phyloP scores from a whole-genome alignment of 2,113 vertebrate species.

The Astur gentilis region DNA sequence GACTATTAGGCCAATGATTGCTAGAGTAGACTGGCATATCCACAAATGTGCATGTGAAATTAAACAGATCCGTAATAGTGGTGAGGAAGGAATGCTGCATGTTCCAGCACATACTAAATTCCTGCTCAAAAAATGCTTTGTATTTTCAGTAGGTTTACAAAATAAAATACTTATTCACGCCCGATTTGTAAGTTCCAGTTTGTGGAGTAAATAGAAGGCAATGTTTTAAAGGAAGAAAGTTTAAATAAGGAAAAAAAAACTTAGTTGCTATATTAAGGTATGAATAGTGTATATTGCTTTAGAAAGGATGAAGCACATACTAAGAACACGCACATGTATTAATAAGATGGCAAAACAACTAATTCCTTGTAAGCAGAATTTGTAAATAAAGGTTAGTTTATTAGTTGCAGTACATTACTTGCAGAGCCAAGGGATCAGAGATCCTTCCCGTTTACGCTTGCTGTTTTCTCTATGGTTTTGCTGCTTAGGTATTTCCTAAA shows the following conservation, averaged over 20 bases:
- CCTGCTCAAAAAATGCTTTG: neutral
- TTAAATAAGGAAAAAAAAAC: neutral
- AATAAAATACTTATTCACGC: neutral
- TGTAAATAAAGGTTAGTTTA: neutral
- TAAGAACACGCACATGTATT: neutral
- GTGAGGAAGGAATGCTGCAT: neutral
- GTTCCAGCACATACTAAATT: neutral
- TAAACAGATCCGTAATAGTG: neutral
- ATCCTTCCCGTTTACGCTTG: neutral
- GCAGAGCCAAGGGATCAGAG: neutral
- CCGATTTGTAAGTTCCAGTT: neutral
- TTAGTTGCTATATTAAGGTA: neutral
- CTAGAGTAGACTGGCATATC: neutral
- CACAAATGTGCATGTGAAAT: neutral
- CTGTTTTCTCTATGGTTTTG: neutral
- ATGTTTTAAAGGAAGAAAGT: neutral
- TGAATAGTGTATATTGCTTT: neutral
- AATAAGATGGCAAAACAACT: neutral
- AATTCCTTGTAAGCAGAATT: neutral
- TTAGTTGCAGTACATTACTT: neutral
- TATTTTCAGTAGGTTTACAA: neutral
- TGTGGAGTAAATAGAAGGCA: neutral
- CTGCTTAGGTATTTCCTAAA: neutral
- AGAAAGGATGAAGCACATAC: neutral
- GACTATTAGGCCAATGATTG: neutral